phyloP scores from a whole-genome alignment of 1,140 invertebrate species.

The Drosophila saltans region DNA sequence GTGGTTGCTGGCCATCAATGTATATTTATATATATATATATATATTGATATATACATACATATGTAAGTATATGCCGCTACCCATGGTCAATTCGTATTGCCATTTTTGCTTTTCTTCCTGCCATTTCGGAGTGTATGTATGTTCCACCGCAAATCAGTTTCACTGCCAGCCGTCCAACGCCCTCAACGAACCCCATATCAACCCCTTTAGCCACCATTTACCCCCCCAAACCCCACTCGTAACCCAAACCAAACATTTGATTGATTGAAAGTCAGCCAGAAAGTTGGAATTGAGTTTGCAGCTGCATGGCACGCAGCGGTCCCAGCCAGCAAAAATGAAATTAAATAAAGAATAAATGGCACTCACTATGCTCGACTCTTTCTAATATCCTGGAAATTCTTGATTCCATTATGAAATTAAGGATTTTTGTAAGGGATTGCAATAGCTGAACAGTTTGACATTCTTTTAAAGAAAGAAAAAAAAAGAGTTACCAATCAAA shows the following conservation, averaged over 20 bases:
- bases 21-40: not conserved
- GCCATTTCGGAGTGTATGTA: not conserved
- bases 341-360: conserved; percentile 17
- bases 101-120: conserved; percentile 13
- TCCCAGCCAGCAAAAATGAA: conserved; percentile 4
- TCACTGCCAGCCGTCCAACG: conserved; percentile 31
- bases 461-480: too few species aligned
- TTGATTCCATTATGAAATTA: too few species aligned
- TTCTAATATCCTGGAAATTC: not conserved
- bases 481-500: too few species aligned
- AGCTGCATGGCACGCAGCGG: conserved; percentile 10
- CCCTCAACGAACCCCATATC: too few species aligned
- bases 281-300: conserved; percentile 56
- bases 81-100: conserved; percentile 8
- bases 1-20: conserved; percentile 16
- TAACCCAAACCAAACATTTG: conserved; percentile 36
- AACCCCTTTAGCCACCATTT: not conserved
- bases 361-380: not conserved
- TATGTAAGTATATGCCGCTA: not conserved
- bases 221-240: not conserved
- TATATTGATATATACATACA: too few species aligned
- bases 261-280: conserved; percentile 63
- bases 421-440: too few species aligned
- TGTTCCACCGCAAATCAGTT: conserved; percentile 58
- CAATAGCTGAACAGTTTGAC: too few species aligned